A percentile compares a stretch with the other conserved stretches of the same genome.
Evolutionary conservation across 35 echinoderm and acorn worm genomes (phyloP).

Genomic region (Anneissia japonica): DNA sequence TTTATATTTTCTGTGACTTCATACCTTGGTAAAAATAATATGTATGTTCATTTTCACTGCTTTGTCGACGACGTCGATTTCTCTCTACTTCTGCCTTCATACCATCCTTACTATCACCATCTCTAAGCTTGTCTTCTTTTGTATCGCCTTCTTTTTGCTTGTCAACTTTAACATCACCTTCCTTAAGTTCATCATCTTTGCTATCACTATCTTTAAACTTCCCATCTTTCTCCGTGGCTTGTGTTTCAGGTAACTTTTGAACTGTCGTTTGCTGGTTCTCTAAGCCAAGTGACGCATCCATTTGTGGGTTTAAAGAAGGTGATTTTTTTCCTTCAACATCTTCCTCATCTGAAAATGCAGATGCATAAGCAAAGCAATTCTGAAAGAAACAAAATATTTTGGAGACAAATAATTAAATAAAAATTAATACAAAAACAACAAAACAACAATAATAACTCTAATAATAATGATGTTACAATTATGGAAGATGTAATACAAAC

Average conservation of each 20-base stretch:
- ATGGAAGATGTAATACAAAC: too few species aligned
- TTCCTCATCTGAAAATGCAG: not conserved
- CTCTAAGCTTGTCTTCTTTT: not conserved
- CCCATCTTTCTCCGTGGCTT: too few species aligned
- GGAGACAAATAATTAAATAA: too few species aligned
- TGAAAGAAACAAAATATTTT: not conserved
- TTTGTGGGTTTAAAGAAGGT: not conserved
- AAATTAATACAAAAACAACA: too few species aligned
- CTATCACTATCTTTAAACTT: too few species aligned
- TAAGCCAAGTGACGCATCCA: not conserved
- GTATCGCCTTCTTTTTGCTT: not conserved
- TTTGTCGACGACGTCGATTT: not conserved
- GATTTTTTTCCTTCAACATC: not conserved
- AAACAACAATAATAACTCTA: too few species aligned
- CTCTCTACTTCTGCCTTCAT: not conserved
- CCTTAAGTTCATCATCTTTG: not conserved
- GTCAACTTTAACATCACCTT: not conserved
- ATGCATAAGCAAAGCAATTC: not conserved
- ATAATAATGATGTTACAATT: too few species aligned
- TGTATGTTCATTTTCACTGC: constrained; percentile 29
- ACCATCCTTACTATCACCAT: not conserved
- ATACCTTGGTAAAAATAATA: constrained; percentile 73
- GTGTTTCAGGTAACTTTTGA: too few species aligned
- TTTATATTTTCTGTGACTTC: too few species aligned
- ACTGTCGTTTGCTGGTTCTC: not conserved